Evolutionary conservation across 2,113 vertebrate genomes (phyloP), one percentile per base, ranked within the genome.

Genomic region (Dunckerocampus dactyliophorus): DNA sequence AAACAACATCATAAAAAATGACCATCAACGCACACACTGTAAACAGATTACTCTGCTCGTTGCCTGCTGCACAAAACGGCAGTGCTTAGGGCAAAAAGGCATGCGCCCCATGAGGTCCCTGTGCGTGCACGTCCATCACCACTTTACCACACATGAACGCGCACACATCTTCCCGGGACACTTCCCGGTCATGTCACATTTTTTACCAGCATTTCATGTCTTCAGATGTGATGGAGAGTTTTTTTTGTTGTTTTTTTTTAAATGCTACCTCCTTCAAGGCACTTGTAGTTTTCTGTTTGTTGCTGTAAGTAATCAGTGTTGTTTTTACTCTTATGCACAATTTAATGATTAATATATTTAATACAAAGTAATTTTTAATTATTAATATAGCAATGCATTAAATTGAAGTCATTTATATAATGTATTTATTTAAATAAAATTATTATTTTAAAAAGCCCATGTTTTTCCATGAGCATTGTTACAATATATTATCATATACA

Each of bases 1-100:
- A 90, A 80, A 90, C 85, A 82, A 90, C 91, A 89, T 82, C 39
- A 24, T 80, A 77, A 77, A 63, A 74, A 79, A 84, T 72, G 79
- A 86, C 71, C 76, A 82, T 85, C 77, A 86, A 80, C 87, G 78
- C 82, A 71, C 76, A 60, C 82, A 81, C 74, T 86, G 82, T 83
- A 88, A 88, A 89, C 84, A 88, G 82, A 79, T 82, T 82, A 82
- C 65, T 74, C 72, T 81, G 47, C 67, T 67, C 53, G 83, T 82
- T 84, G 81, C 87, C 82, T 79, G 77, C 66, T 57, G 61, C 79
- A 68, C 75, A 66, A 43, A 76, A 72, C 77, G 62, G 59, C 39
- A 68, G n/a, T 58, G 46, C 62, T 66, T 13, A 59, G 69, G 77
- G 74, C 69, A 55, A 37, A 69, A 43, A 43, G 3, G 8, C 22